Evolutionary conservation across 2,888 invertebrate genomes (phyloP).

Genomic region (Germaria angustata): DNA sequence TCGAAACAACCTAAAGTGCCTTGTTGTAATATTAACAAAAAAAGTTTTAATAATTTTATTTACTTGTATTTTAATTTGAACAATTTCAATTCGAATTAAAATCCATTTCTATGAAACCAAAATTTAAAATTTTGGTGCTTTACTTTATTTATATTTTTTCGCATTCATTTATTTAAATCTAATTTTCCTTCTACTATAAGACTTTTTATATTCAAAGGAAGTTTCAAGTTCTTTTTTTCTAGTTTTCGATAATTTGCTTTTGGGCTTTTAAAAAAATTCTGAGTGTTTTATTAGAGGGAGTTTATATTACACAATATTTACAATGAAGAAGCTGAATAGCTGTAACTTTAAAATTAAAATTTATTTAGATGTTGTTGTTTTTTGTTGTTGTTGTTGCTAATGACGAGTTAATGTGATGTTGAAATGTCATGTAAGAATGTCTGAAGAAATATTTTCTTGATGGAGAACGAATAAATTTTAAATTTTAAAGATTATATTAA

Average conservation of each 20-base stretch:
- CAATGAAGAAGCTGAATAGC: conserved; percentile 80
- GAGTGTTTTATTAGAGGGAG: conserved; percentile 73
- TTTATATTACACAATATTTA: conserved; percentile 80
- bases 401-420: background rate
- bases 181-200: background rate
- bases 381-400: no score
- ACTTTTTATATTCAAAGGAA: conserved; percentile 74
- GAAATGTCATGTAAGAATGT: background rate
- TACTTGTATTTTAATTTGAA: background rate
- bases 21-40: conserved; percentile 13
- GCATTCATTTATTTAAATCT: no score
- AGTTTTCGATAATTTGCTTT: conserved; percentile 9
- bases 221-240: background rate
- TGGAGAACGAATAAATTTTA: conserved; percentile 72
- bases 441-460: background rate
- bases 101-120: background rate
- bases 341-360: conserved; percentile 79
- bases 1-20: conserved; percentile 59
- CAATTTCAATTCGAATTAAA: background rate
- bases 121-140: conserved; percentile 36
- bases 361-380: conserved; percentile 63
- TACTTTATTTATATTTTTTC: background rate
- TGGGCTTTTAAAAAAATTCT: conserved; percentile 75
- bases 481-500: conserved; percentile 70
- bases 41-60: background rate